Evolutionary conservation across 2,888 invertebrate genomes (phyloP).

Genomic region (Phytoseiulus persimilis): DNA sequence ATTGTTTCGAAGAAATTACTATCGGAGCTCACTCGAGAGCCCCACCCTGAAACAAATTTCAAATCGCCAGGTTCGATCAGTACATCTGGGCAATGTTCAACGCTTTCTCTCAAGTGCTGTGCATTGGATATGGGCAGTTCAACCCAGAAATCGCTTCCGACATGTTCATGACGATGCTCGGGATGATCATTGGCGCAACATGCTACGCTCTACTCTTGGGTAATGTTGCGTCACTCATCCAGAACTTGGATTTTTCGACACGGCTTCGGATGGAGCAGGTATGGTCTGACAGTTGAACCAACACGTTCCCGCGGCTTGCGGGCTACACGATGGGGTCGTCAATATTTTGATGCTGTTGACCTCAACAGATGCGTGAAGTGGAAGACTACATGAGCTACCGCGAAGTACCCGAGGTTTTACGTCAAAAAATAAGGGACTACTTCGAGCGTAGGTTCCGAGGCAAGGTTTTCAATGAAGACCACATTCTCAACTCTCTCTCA

Average conservation of each 20-base stretch:
- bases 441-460: constrained; percentile 20
- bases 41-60: too few relatives aligned
- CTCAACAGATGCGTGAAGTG: constrained; percentile 16
- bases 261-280: constrained; percentile 34
- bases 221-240: constrained; percentile 12
- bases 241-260: constrained; percentile 28
- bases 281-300: too few relatives aligned
- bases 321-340: too few relatives aligned
- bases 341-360: too few relatives aligned
- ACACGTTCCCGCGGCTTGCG: too few relatives aligned
- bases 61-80: constrained; percentile 35
- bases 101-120: constrained; percentile 20
- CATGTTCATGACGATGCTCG: constrained; percentile 29
- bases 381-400: constrained; percentile 22
- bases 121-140: constrained; percentile 31
- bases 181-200: neutral
- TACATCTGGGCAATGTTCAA: constrained; percentile 34
- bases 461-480: constrained; percentile 28
- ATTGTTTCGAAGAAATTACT: too few relatives aligned
- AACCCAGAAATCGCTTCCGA: constrained; percentile 33
- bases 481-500: constrained; percentile 13
- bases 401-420: neutral
- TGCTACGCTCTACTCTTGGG: constrained; percentile 22
- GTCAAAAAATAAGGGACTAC: constrained; percentile 23
- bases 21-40: too few relatives aligned